Conservation (phyloP, 2,113 vertebrate species). For the Engystomops pustulosus region DNA sequence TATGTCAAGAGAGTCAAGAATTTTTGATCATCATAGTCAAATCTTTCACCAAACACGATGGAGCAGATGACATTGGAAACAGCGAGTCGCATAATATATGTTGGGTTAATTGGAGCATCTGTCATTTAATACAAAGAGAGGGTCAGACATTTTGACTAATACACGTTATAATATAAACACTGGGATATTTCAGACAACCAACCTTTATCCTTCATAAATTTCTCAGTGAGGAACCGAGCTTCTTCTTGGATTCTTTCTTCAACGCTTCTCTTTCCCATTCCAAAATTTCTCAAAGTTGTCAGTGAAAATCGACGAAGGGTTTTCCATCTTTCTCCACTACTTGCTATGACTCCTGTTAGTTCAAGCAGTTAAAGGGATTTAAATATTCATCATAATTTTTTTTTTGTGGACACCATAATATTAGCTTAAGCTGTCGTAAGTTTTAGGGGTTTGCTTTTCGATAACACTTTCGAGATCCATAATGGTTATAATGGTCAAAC, state of each 20-base stretch:
- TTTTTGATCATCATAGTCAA: slow-evolving; percentile 71
- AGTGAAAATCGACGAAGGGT: slow-evolving; percentile 25
- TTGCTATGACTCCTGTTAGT: slow-evolving; percentile 14
- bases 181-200: background rate
- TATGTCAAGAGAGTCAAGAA: slow-evolving; percentile 66
- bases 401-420: no score
- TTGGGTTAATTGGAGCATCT: slow-evolving; percentile 62
- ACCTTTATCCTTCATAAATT: slow-evolving; percentile 23
- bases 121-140: background rate
- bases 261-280: slow-evolving; percentile 42
- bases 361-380: background rate
- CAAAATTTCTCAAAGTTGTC: slow-evolving; percentile 45
- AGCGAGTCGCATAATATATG: slow-evolving; percentile 60
- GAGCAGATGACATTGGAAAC: slow-evolving; percentile 77
- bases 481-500: no score
- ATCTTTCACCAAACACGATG: slow-evolving; percentile 72
- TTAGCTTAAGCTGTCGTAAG: no score
- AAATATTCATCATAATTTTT: no score
- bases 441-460: no score
- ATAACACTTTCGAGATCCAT: no score
- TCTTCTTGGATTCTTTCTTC: slow-evolving; percentile 48
- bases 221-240: background rate
- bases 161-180: background rate
- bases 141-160: no score
- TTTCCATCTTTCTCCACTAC: slow-evolving; percentile 41